Percentiles rank a stretch among this genome's conserved stretches.
Conservation (phyloP, 2,113 vertebrate species). For the Cinclus mexicanus region DNA sequence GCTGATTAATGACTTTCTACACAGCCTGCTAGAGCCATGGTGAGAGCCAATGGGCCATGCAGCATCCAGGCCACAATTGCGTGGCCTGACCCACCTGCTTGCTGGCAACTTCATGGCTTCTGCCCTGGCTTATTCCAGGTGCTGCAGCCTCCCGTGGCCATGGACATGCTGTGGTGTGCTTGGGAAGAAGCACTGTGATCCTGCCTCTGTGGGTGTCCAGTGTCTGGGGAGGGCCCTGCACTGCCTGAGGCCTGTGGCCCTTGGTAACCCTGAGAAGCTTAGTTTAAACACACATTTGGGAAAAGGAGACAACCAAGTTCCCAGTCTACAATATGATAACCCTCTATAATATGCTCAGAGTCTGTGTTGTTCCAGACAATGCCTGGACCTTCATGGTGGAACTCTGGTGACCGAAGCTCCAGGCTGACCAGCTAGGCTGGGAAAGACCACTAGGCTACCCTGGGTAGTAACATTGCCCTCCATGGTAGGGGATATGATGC, state of each 20-base stretch:
- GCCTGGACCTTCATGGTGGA: background rate
- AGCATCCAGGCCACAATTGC: no score
- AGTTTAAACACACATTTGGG: background rate
- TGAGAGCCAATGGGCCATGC: background rate
- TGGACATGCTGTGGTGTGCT: background rate
- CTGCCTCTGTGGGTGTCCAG: background rate
- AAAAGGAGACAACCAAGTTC: background rate
- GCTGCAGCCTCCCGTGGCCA: accelerated
- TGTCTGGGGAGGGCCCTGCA: background rate
- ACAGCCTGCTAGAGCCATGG: accelerated
- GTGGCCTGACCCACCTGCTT: background rate
- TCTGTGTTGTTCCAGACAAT: background rate
- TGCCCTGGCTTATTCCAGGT: background rate
- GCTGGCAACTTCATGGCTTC: background rate
- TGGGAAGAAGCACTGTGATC: background rate
- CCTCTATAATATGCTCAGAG: background rate
- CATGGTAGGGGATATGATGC: background rate
- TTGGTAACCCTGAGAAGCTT: background rate
- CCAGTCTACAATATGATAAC: background rate
- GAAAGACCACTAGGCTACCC: background rate
- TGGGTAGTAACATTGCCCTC: background rate
- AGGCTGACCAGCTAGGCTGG: background rate
- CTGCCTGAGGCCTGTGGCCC: background rate
- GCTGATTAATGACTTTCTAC: background rate
- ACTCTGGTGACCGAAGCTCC: background rate